A percentile compares a stretch with the other conserved stretches of the same genome.
Evolutionary conservation across 1,140 invertebrate genomes (phyloP).

Genomic region (Lepeophtheirus salmonis): DNA sequence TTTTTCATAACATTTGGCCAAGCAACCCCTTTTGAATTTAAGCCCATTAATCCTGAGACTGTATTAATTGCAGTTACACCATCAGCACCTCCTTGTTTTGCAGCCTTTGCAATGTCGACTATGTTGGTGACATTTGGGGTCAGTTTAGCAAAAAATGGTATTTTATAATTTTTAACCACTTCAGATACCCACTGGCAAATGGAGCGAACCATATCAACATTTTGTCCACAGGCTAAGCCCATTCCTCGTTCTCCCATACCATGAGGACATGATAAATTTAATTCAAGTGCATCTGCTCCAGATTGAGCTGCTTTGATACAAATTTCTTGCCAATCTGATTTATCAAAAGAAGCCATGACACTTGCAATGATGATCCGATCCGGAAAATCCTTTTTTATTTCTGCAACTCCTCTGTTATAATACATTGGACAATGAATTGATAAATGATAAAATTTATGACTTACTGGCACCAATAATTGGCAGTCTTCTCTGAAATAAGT

Average conservation of each 20-base stretch:
- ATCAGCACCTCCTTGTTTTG: constrained; percentile 61
- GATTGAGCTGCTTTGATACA: constrained; percentile 54
- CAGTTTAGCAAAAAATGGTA: constrained; percentile 94
- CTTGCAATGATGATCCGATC: constrained; percentile 75
- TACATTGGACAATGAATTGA: neutral
- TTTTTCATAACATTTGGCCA: constrained; percentile 69
- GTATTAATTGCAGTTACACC: constrained; percentile 96
- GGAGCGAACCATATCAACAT: constrained; percentile 40
- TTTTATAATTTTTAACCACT: constrained; percentile 50
- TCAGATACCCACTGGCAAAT: constrained; percentile 75
- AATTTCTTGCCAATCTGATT: constrained; percentile 69
- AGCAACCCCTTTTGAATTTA: constrained; percentile 53
- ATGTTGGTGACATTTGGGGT: constrained; percentile 96
- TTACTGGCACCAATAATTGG: constrained; percentile 64
- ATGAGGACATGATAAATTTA: constrained; percentile 94
- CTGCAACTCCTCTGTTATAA: constrained; percentile 42
- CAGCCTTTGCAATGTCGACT: constrained; percentile 63
- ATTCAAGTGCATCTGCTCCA: constrained; percentile 80
- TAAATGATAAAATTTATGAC: neutral
- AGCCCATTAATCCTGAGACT: constrained; percentile 72
- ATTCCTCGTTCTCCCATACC: constrained; percentile 95
- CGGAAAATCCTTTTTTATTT: constrained; percentile 82
- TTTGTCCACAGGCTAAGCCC: constrained; percentile 87
- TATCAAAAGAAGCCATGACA: constrained; percentile 82
- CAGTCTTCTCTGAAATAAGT: constrained; percentile 88